Base-by-base conservation (phyloP, 2,113 vertebrate species). In the Apeltes quadracus region DNA sequence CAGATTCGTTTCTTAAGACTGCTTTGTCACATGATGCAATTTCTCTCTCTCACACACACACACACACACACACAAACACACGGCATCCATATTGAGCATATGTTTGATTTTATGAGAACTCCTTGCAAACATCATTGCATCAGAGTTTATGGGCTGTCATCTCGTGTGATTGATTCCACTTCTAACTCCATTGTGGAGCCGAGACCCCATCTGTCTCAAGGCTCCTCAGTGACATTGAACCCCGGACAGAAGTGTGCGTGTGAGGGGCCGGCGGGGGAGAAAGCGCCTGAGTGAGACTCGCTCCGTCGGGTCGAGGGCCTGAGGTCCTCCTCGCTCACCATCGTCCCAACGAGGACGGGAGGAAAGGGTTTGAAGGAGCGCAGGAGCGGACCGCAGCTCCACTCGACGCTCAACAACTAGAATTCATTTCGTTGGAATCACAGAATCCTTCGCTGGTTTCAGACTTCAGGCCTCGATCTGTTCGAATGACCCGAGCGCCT, bases 131-230 rank as follows among this genome's bases (percentile, higher is more conserved):
- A 81, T 88, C 78, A 89, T 82, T 81, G 66, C 84, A 75, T 82
- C 66, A 59, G 73, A 55, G 34, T 81, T 84, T 87, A 88, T 84
- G 69, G 1, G 50, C 78, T 70, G 90, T 78, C 86, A 74, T 54
- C 82, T 61, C 58, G 44, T 41, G 72, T 85, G 82, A 90, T 84
- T 86, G 83, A 89, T 85, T 38, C 13, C 39, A 5, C 71, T 84
- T 84, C 43, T 80, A 63, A 76, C 71, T 71, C 65, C 14, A 67
- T 69, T 80, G 72, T 76, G 57, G 54, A 29, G 75, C 81, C 1
- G 39, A 79, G 79, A 84, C 63, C 83, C 82, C 87, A 86, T 91
- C 81, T 61, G 69, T 90, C 87, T 90, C 82, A 89, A 85, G 87
- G 88, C 87, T 83, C 79, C 69, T 81, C 84, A 73, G 79, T 88